Evolutionary conservation across 2,797 vertebrate genomes (phyloP).

Genomic region (Helostoma temminkii): DNA sequence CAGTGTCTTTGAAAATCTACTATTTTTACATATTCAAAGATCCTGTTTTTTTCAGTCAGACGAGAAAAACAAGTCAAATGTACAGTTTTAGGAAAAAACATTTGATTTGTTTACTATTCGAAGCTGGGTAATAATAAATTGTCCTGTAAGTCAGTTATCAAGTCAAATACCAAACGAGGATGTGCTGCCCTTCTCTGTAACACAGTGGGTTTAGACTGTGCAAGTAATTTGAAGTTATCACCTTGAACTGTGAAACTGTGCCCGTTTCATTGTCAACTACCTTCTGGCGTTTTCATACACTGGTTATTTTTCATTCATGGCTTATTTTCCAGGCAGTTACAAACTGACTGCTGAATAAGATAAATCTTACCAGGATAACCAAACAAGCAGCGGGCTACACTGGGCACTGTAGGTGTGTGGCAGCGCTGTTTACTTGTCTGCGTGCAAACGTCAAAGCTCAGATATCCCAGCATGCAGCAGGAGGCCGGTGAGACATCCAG

Average conservation of each 20-base stretch:
- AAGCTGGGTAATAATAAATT: too few relatives aligned
- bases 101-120: too few relatives aligned
- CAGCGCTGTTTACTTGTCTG: constrained; percentile 65
- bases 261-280: too few relatives aligned
- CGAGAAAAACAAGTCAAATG: too few relatives aligned
- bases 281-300: not conserved
- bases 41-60: too few relatives aligned
- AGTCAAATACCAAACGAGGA: not conserved
- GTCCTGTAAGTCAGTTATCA: not conserved
- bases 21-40: too few relatives aligned
- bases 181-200: not conserved
- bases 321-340: not conserved
- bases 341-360: not conserved
- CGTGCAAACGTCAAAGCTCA: constrained; percentile 72
- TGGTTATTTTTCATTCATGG: too few relatives aligned
- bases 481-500: constrained; percentile 77
- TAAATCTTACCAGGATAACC: not conserved
- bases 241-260: not conserved
- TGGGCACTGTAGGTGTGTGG: constrained; percentile 9
- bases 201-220: not conserved
- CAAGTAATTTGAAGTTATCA: not conserved
- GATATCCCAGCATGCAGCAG: constrained; percentile 81
- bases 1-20: too few relatives aligned
- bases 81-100: too few relatives aligned
- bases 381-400: not conserved